Conservation (phyloP, 2,113 vertebrate species). For the Alectura lathami region DNA sequence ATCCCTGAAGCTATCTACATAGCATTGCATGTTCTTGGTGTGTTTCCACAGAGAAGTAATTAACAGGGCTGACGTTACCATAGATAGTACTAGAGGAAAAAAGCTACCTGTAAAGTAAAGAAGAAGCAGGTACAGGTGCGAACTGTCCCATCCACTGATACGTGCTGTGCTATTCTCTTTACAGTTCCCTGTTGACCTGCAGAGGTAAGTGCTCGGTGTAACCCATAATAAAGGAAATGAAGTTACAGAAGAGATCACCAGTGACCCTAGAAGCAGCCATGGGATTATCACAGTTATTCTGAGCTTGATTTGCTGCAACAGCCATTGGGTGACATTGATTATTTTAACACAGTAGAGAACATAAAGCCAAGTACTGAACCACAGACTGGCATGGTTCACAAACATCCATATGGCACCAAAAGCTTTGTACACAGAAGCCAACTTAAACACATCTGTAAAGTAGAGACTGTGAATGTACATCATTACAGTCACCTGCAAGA, state of each 20-base stretch:
- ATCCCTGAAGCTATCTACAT: neutral
- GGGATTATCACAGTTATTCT: slow-evolving; percentile 13
- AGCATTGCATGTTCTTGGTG: slow-evolving; percentile 25
- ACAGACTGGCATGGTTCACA: slow-evolving; percentile 56
- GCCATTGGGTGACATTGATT: neutral
- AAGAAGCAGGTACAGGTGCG: neutral
- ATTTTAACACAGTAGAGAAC: slow-evolving; percentile 58
- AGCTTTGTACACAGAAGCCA: neutral
- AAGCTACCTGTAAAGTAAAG: slow-evolving; percentile 1
- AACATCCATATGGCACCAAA: slow-evolving; percentile 5
- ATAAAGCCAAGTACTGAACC: slow-evolving; percentile 49
- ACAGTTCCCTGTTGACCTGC: neutral
- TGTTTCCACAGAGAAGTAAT: slow-evolving; percentile 51
- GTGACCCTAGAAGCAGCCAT: slow-evolving; percentile 10
- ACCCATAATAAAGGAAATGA: slow-evolving; percentile 3
- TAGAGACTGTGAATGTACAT: slow-evolving; percentile 8
- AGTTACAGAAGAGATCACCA: neutral
- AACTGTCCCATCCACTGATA: neutral
- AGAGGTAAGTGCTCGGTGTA: neutral
- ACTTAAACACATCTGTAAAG: neutral
- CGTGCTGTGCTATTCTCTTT: neutral
- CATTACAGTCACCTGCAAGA: slow-evolving; percentile 28
- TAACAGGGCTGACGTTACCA: slow-evolving; percentile 36
- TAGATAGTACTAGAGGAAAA: slow-evolving; percentile 15
- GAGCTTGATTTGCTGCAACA: slow-evolving; percentile 53